phyloP scores from a whole-genome alignment of 1,140 invertebrate genomes.

The Hylaeus volcanicus region DNA sequence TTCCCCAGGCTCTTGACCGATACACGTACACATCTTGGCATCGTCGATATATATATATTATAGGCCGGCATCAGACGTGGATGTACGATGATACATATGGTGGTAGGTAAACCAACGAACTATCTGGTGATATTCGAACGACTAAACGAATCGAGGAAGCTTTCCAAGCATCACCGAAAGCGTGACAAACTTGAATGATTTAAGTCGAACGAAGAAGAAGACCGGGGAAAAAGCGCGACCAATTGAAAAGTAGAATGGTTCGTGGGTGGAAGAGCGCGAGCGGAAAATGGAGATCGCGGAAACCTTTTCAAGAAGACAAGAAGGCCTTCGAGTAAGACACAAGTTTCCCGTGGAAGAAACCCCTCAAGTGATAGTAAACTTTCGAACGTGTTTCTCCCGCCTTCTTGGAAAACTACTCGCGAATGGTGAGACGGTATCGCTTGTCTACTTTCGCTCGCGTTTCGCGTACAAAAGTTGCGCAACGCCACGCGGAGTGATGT shows the following conservation, averaged over 20 bases:
- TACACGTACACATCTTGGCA: too few species aligned
- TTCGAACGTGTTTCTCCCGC: slow-evolving; percentile 37
- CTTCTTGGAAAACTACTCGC: slow-evolving; percentile 1
- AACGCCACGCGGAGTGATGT: not conserved
- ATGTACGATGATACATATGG: too few species aligned
- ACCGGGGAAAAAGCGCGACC: not conserved
- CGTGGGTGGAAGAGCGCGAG: not conserved
- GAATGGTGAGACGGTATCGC: not conserved
- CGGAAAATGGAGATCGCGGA: slow-evolving; percentile 57
- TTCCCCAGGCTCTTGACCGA: too few species aligned
- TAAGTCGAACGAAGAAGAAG: slow-evolving; percentile 13
- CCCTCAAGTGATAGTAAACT: slow-evolving; percentile 55
- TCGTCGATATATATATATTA: too few species aligned
- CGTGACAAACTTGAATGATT: slow-evolving; percentile 35
- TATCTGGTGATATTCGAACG: not conserved
- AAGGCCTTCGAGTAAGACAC: slow-evolving; percentile 59
- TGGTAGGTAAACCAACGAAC: too few species aligned
- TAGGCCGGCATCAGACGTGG: too few species aligned
- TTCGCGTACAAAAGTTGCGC: not conserved
- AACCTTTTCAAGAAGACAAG: slow-evolving; percentile 51
- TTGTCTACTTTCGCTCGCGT: not conserved
- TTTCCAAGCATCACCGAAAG: slow-evolving; percentile 33
- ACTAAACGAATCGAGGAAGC: not conserved
- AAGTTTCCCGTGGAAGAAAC: slow-evolving; percentile 56
- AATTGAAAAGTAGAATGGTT: slow-evolving; percentile 41